Evolutionary conservation across 2,888 invertebrate species (phyloP).

Genomic region (Drosophila anomalata): DNA sequence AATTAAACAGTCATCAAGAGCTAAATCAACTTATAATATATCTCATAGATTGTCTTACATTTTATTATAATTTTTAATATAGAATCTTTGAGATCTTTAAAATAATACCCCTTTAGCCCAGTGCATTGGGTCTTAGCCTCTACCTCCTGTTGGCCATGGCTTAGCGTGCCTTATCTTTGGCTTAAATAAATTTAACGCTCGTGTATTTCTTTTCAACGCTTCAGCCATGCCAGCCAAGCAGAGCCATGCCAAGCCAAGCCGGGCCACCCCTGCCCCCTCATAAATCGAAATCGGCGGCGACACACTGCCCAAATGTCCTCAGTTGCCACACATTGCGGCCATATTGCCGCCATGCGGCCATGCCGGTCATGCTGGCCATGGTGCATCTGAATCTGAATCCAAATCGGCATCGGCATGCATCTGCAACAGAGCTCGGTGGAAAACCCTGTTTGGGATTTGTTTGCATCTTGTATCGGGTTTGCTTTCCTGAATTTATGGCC

Average conservation of each 20-base stretch:
- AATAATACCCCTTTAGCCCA: not conserved
- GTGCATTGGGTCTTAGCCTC: constrained; percentile 11
- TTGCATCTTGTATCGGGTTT: constrained; percentile 63
- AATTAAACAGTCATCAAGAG: not conserved
- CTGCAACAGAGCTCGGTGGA: constrained; percentile 3
- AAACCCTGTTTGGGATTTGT: constrained; percentile 48
- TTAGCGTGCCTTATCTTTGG: constrained; percentile 67
- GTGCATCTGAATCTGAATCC: constrained; percentile 11
- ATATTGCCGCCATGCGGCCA: constrained; percentile 1
- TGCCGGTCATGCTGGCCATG: not conserved
- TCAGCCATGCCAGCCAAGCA: constrained; percentile 34
- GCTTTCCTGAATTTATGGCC: constrained; percentile 74
- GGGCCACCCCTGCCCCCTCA: not conserved
- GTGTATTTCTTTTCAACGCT: constrained; percentile 78
- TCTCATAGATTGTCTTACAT: too few species aligned
- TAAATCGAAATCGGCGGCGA: constrained; percentile 45
- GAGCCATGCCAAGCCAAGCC: not conserved
- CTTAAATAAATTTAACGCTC: constrained; percentile 77
- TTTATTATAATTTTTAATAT: too few species aligned
- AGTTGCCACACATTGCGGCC: constrained; percentile 51
- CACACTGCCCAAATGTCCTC: constrained; percentile 77
- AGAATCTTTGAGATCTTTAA: too few species aligned
- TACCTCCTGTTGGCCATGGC: constrained; percentile 23
- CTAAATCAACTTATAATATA: not conserved
- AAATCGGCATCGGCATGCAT: constrained; percentile 1